Base-by-base conservation (phyloP, 2,113 vertebrate genomes). In the Zosterops pallidus region DNA sequence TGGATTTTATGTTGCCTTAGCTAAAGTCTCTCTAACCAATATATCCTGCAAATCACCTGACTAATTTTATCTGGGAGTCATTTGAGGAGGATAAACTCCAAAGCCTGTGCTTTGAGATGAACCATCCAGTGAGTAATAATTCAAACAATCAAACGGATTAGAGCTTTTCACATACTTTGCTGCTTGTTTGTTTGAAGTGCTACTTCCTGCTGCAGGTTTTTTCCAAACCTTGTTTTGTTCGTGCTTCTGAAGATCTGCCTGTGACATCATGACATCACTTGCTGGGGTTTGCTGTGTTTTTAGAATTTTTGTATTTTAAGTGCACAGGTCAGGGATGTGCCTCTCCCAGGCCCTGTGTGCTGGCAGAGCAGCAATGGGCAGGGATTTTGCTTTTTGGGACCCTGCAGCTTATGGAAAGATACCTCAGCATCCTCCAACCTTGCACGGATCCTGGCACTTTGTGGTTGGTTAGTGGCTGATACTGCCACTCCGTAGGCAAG, bases 21-120 rank as follows among this genome's bases (percentile, higher is more conserved):
- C 83, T 87, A 91, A 95, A 95, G 96, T 80, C 55, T 60, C 47
- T 77, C 71, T 89, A 92, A 92, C 96, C 94, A 95, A 95, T 97
- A 89, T 22, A 93, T 81, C 76, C 95, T 88, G 57, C 64, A 95
- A 94, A 97, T 86, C 95, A 93, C 86, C 92, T 76, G 80, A 75
- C 71, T 90, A 41, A 89, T 95, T 96, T 95, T 95, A 80, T 95
- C 89, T 90, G 37, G 17, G 47, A 76, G 62, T 85, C 70, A 25
- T 80, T 94, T 68, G 85, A 77, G 83, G 57, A 56, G 86, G 90
- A 82, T 91, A 52, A 90, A 53, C 84, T 81, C 47, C 60, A 83
- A 64, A 94, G 83, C 44, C 47, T 22, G 55, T 69, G 76, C 75
- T 81, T 93, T 53, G 79, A 64, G 60, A 41, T 47, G 75, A 90